Evolutionary conservation across 2,797 vertebrate species (phyloP), one percentile per base, ranked within the genome.

Genomic region (Champsocephalus esox): DNA sequence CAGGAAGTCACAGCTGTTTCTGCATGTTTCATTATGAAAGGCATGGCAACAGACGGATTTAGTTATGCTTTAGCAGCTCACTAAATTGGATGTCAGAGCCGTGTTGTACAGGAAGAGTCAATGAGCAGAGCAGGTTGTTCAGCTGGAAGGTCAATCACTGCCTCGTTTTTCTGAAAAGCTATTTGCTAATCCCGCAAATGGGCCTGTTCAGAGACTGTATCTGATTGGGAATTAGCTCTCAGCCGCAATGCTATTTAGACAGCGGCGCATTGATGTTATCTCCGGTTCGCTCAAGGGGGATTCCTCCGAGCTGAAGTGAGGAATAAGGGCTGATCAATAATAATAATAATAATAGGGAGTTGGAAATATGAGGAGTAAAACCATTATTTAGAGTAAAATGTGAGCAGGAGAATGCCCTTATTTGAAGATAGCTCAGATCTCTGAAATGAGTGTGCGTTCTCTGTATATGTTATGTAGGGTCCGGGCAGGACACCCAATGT

Each of bases 171-270:
- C 4, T 7, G 79, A 69, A 61, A 70, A 79, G 82, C 86, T 71
- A 60, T 79, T 72, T 69, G 77, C 73, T 86, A 82, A 90, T 91
- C 87, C 70, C 0, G 17, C 75, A 84, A 88, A 85, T 87, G 76
- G 66, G 10, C 60, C 24, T 61, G 79, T 73, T 80, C 67, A 59
- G 63, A 74, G 62, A 57, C 76, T 59, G 69, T 66, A 82, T 87
- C 82, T 80, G 81, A 83, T 68, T 21, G 59, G 75, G 68, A 61
- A 69, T 76, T 54, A 52, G 65, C 75, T 80, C 75, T 68, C 65
- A 32, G 81, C 43, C 61, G 1, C 61, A 65, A 5, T n/a, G 9
- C 38, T 75, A 3, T 66, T 78, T 28, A 83, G 62, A 62, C 58
- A 13, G 73, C 51, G 12, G 70, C 67, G 60, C 62, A 50, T 80